Evolutionary conservation across 92 coral and sea anemone species (phyloP).

Genomic region (Pocillopora grandis): DNA sequence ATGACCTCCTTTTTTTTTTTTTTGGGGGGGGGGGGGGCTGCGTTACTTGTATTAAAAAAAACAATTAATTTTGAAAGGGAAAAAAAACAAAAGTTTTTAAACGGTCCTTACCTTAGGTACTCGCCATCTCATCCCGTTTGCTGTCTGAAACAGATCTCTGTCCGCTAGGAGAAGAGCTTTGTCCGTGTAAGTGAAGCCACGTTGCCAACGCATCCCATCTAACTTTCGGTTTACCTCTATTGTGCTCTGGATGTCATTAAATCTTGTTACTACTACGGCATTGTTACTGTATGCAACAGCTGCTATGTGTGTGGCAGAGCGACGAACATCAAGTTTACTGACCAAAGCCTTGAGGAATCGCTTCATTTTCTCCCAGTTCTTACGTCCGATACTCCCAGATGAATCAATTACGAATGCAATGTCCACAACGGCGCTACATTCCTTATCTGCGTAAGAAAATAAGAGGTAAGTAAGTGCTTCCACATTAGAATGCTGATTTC

Average conservation of each 20-base stretch:
- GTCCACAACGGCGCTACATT: conserved; percentile 52
- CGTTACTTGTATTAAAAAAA: too few relatives aligned
- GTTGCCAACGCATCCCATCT: conserved; percentile 50
- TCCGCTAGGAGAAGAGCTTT: conserved; percentile 51
- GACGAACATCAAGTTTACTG: conserved; percentile 58
- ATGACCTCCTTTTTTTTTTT: too few relatives aligned
- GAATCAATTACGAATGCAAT: conserved; percentile 70
- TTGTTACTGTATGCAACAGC: conserved; percentile 62
- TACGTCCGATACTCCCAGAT: conserved; percentile 72
- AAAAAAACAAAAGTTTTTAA: not conserved
- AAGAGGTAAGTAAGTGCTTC: not conserved
- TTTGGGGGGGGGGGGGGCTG: too few relatives aligned
- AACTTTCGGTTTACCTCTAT: conserved; percentile 33
- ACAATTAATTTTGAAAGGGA: too few relatives aligned
- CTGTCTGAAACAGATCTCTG: conserved; percentile 30
- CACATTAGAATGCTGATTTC: not conserved
- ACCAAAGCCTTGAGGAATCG: conserved; percentile 45
- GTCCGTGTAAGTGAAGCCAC: conserved; percentile 66
- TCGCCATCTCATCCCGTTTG: conserved; percentile 41
- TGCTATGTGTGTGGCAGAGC: conserved; percentile 58
- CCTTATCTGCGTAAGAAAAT: conserved; percentile 11
- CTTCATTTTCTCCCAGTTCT: conserved; percentile 63
- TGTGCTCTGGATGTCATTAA: conserved; percentile 37
- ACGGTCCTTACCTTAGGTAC: conserved; percentile 24
- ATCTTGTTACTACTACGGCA: conserved; percentile 52